These are phyloP conservation scores for Zoanthus sansibaricus DNA, from an alignment of 92 coral and sea anemone genomes.

Conservation along the genomic window DNA sequence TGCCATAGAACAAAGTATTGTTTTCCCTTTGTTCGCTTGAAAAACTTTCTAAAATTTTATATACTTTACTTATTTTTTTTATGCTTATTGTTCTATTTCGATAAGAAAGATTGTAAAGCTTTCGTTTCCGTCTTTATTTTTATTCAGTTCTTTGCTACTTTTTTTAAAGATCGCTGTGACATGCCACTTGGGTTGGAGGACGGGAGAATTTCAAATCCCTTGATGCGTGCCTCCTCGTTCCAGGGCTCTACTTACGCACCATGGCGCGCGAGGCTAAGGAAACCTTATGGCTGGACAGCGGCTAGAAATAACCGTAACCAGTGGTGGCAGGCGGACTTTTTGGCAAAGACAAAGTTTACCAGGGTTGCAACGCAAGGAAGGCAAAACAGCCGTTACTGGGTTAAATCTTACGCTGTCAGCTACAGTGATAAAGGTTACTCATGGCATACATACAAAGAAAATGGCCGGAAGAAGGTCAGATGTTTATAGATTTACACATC, in stretches of 20 bases:
- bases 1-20: too few relatives aligned
- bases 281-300: slow-evolving; percentile 3
- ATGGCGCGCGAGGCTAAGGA: slow-evolving; percentile 60
- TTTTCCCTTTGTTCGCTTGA: too few relatives aligned
- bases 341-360: slow-evolving; percentile 68
- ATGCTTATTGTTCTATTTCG: too few relatives aligned
- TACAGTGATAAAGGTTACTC: slow-evolving; percentile 71
- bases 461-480: slow-evolving; percentile 64
- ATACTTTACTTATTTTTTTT: too few relatives aligned
- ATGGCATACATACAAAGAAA: slow-evolving; percentile 63
- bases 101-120: too few relatives aligned
- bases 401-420: slow-evolving; percentile 65
- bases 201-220: slow-evolving; percentile 60
- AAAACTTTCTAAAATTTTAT: too few relatives aligned
- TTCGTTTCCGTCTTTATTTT: too few relatives aligned
- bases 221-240: slow-evolving; percentile 70
- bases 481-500: too few relatives aligned
- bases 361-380: slow-evolving; percentile 83
- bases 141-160: background rate
- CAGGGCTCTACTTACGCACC: slow-evolving; percentile 63
- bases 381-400: slow-evolving; percentile 80
- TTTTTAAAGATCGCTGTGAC: slow-evolving; percentile 62
- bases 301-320: slow-evolving; percentile 55
- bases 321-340: slow-evolving; percentile 79
- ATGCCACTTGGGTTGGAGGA: slow-evolving; percentile 80